Conservation (phyloP, 1,140 invertebrate species). For the Aphelenchoides besseyi region DNA sequence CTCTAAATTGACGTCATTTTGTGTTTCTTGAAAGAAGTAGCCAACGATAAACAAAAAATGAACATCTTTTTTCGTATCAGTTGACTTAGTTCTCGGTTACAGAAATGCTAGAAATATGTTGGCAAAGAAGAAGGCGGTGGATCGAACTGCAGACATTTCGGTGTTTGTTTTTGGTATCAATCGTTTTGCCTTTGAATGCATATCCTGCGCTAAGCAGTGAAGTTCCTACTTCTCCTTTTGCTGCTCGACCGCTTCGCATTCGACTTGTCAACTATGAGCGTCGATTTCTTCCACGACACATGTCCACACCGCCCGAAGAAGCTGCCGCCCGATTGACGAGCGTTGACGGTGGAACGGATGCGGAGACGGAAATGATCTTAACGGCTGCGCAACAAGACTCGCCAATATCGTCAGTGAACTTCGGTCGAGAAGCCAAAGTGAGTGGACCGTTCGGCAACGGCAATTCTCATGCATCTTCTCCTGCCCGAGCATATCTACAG, state of each 20-base stretch:
- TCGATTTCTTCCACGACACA: neutral
- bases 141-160: no score
- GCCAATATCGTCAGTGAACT: neutral
- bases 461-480: neutral
- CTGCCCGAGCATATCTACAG: neutral
- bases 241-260: slow-evolving; percentile 10
- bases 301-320: neutral
- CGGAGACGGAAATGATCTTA: neutral
- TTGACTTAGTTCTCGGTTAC: no score
- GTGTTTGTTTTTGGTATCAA: no score
- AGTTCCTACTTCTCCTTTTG: neutral
- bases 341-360: neutral
- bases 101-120: neutral
- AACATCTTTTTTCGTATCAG: no score
- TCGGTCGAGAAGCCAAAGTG: neutral
- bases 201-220: no score
- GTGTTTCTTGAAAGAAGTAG: no score
- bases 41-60: no score
- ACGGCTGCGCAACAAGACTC: neutral
- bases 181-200: no score
- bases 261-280: slow-evolving; percentile 19
- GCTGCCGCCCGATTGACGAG: slow-evolving; percentile 2
- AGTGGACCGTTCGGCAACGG: neutral
- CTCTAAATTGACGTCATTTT: no score
- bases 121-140: neutral